phyloP scores from a whole-genome alignment of 2,113 vertebrate genomes.

The Cryptoleucopteryx plumbea region DNA sequence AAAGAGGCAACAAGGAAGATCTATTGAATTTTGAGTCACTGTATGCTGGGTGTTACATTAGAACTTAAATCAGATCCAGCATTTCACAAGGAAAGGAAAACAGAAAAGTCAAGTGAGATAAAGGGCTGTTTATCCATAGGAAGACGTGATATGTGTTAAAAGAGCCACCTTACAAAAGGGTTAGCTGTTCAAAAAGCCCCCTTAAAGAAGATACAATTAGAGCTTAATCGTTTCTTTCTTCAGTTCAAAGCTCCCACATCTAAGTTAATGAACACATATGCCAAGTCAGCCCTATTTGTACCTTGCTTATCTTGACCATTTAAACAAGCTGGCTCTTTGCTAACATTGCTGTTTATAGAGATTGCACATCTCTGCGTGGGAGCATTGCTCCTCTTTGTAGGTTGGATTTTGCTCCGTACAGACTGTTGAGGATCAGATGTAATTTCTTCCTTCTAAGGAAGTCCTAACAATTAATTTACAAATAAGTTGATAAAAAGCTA shows the following conservation, averaged over 20 bases:
- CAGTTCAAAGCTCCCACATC: background rate
- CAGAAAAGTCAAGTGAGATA: constrained; percentile 21
- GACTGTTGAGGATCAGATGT: background rate
- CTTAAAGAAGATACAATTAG: constrained; percentile 42
- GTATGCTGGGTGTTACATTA: background rate
- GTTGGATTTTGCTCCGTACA: fast-evolving
- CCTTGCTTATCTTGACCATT: background rate
- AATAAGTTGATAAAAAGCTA: background rate
- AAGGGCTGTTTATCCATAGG: constrained; percentile 33
- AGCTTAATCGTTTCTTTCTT: background rate
- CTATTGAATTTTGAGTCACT: constrained; percentile 16
- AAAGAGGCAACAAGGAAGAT: background rate
- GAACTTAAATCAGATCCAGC: constrained; percentile 22
- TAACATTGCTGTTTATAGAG: background rate
- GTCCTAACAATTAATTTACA: background rate
- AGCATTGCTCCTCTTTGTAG: background rate
- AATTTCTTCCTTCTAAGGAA: background rate
- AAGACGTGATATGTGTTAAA: constrained; percentile 31
- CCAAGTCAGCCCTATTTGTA: background rate
- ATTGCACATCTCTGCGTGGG: background rate
- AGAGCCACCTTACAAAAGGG: background rate
- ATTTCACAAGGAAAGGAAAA: constrained; percentile 14
- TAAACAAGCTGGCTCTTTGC: background rate
- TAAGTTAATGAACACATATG: background rate
- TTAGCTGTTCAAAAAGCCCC: constrained; percentile 7